Conservation (phyloP, 2,797 vertebrate genomes). For the Tapera naevia region DNA sequence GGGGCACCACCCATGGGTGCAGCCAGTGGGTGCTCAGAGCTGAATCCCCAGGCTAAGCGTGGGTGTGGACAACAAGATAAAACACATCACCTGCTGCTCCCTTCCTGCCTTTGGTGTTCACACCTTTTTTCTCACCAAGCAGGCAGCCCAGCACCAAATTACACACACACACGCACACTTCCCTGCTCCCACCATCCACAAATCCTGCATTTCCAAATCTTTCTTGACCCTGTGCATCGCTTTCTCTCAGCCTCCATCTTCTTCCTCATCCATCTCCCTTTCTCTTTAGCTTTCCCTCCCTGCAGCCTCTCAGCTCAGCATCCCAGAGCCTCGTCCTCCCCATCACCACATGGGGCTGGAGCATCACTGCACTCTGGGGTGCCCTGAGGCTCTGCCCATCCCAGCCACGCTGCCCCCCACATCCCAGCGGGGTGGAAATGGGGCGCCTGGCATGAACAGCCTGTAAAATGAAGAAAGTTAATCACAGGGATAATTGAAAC, state of each 20-base stretch:
- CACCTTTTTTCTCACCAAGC: background rate
- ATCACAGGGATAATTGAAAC: slow-evolving; percentile 45
- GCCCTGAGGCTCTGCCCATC: background rate
- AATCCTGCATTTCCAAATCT: background rate
- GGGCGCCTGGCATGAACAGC: background rate
- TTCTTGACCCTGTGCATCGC: background rate
- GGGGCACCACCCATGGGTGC: background rate
- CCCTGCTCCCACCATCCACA: background rate
- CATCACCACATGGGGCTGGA: fast-evolving
- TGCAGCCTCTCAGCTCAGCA: background rate
- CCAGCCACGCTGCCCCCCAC: fast-evolving
- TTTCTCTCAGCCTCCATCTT: background rate
- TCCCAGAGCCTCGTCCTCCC: background rate
- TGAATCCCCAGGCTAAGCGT: background rate
- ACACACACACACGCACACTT: no score
- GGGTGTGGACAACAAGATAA: background rate
- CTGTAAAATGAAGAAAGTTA: slow-evolving; percentile 17
- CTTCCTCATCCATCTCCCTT: background rate
- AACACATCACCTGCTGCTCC: background rate
- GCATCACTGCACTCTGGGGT: fast-evolving
- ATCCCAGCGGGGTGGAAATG: background rate
- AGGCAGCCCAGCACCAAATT: background rate
- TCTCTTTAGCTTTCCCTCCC: background rate
- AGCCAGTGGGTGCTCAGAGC: background rate
- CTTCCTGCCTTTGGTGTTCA: background rate